Evolutionary conservation across 2,888 invertebrate genomes (phyloP), one percentile per base, ranked within the genome.

Genomic region (Embidobia sp.): DNA sequence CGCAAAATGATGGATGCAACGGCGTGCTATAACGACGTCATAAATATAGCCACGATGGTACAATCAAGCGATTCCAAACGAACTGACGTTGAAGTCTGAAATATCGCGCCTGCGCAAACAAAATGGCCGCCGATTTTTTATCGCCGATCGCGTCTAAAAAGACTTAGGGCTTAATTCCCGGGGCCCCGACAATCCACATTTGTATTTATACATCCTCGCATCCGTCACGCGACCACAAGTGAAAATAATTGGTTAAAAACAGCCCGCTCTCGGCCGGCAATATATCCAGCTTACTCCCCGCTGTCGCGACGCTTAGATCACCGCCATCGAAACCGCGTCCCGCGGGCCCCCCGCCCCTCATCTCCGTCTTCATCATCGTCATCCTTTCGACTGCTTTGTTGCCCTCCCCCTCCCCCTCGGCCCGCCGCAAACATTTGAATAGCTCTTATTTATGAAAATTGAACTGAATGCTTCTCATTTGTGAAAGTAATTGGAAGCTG

Each of bases 201-300:
- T 57, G 49, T 73, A 66, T 74, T 66, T 74, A 69, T 76, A 64
- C 53, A 44, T 40, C 35, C 81, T 80, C 82, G 79, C 82, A 91
- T 91, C 91, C 92, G 92, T 89, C 87, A 91, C 92, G 92, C 92
- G 92, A 91, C 91, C 86, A 86, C 88, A 87, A 88, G 87, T 87
- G 88, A 87, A 88, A 88, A 89, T 88, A 88, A 88, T 89, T 88
- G 87, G 87, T 88, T 86, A 87, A 88, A 89, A 88, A 88, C 86
- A 85, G 85, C 86, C 83, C 83, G 83, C 85, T 87, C 87, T 86
- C 85, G 83, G 83, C 80, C 84, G 84, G 87, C 85, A 87, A 88
- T 88, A 88, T 88, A 88, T 88, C 85, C 87, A 86, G 87, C 88
- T 89, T 88, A 88, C 87, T 88, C 87, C 87, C 87, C 85, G 87